Evolutionary conservation across 2,888 invertebrate genomes (phyloP), one percentile per base, ranked within the genome.

Genomic region (Peribatodes rhomboidaria): DNA sequence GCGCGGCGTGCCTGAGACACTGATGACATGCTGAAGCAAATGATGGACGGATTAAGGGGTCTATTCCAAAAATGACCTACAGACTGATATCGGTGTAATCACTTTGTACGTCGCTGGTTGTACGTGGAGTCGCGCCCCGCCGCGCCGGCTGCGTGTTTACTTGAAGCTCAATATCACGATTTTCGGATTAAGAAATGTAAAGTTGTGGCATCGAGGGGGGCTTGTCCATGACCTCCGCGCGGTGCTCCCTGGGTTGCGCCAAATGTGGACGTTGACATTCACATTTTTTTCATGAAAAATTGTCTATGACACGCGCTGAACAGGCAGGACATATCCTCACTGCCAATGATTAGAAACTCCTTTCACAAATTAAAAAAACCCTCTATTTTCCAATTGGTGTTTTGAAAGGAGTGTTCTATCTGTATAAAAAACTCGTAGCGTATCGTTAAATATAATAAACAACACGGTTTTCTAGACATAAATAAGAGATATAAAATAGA

Each of bases 231-330:
- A 89, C 91, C 91, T 92, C 91, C 91, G 85, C 91, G 91, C 88
- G 91, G 91, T 92, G 91, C 91, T 89, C 91, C 92, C 92, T 90
- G 91, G 91, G 92, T 92, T 84, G 90, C 91, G 91, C 91, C 89
- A 91, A 90, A 79, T 84, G 91, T 90, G 91, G 91, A 91, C 91
- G 83, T 79, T 74, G 79, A 79, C 78, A 86, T 86, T 85, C 83
- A 85, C 85, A 86, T 87, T 80, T 76, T 75, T 80, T 78, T 70
- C 71, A 77, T 77, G 66, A 66, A 69, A 71, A 71, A 69, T 64
- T 74, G 76, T 76, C 78, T 75, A 76, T 76, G 75, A 74, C 70
- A 76, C 75, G 75, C 75, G 71, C 72, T 70, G 54, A 54, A 67
- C 59, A 56, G 72, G 70, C 70, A 70, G 70, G 55, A 64, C 62